These are phyloP conservation scores for Acanthosepion esculentum DNA, from an alignment of 2,888 invertebrate species.

Conservation along the genomic window DNA sequence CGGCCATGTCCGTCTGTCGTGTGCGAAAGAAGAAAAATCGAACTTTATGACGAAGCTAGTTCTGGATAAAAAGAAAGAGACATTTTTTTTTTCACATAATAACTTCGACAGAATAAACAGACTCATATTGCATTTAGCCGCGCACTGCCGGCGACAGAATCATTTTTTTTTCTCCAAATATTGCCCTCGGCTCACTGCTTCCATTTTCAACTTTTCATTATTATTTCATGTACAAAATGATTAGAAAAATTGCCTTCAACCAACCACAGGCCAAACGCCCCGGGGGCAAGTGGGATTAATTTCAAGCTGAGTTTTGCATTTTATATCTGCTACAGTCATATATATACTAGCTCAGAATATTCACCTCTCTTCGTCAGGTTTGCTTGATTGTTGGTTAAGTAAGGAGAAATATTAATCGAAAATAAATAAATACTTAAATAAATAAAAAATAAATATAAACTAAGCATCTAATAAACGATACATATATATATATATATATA, in stretches of 20 bases:
- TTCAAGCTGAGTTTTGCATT: background rate
- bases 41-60: background rate
- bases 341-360: background rate
- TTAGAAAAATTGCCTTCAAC: conserved; percentile 17
- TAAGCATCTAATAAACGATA: too few relatives aligned
- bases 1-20: too few relatives aligned
- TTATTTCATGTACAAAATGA: conserved; percentile 33
- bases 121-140: background rate
- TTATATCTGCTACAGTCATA: background rate
- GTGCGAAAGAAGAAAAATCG: too few relatives aligned
- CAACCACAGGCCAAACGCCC: background rate
- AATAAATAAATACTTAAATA: too few relatives aligned
- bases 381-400: background rate
- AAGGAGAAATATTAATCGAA: background rate
- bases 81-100: background rate
- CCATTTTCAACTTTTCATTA: background rate
- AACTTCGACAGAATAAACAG: background rate
- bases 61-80: background rate
- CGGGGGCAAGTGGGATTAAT: background rate
- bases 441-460: too few relatives aligned
- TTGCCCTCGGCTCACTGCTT: background rate
- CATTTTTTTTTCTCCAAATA: background rate
- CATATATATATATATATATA: too few relatives aligned
- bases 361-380: background rate
- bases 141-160: background rate